Percentiles rank a stretch among this genome's conserved stretches.
Conservation (phyloP, 2,797 vertebrate species). For the Anguilla obscura region DNA sequence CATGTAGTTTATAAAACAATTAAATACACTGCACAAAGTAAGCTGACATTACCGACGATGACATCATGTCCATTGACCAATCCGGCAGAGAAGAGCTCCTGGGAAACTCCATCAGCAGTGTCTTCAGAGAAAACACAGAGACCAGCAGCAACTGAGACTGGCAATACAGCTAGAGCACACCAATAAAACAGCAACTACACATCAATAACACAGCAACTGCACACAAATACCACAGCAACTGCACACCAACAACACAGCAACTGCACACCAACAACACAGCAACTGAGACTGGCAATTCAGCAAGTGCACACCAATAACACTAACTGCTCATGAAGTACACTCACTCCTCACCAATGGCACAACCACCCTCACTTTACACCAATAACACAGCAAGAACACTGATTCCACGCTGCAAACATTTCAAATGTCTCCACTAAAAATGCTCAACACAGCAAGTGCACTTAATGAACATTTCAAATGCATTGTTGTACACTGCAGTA, state of each 20-base stretch:
- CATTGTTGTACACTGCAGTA: background rate
- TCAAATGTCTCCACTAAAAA: too few species aligned
- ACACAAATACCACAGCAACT: background rate
- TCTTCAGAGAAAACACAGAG: conserved; percentile 69
- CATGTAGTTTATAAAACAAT: background rate
- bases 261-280: background rate
- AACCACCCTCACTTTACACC: background rate
- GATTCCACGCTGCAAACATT: background rate
- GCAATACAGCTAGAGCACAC: background rate
- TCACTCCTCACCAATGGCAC: background rate
- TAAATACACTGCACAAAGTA: conserved; percentile 3
- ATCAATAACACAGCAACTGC: too few species aligned
- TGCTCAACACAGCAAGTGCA: background rate
- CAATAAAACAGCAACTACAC: background rate
- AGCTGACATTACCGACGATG: conserved; percentile 83
- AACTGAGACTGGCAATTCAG: background rate
- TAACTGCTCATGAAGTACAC: background rate
- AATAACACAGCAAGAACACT: background rate
- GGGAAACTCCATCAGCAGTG: conserved; percentile 96
- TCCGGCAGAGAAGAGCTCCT: conserved; percentile 96
- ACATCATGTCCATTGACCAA: conserved; percentile 94
- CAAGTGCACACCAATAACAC: background rate
- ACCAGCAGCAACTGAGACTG: background rate
- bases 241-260: background rate
- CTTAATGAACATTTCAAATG: background rate